Base-by-base conservation (phyloP, 37 sponge, comb jelly and placozoan species). In the Tethya wilhelma region DNA sequence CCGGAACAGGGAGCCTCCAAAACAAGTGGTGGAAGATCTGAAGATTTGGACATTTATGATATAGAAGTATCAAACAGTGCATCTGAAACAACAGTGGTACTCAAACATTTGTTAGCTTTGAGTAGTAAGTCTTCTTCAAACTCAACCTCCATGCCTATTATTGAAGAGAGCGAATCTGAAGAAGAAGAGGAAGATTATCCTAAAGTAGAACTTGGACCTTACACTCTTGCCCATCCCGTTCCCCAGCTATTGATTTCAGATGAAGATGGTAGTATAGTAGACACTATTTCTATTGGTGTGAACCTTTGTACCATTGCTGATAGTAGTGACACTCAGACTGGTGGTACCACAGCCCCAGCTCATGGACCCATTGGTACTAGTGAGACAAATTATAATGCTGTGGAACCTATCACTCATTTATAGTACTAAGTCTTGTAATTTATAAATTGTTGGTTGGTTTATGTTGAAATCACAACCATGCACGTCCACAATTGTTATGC, bases 51-150 rank as follows among this genome's bases (percentile, higher is more conserved):
- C 6, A 59, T 59, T 5, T 59, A 30, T 44, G 71, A 41, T 38
- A 44, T 71, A 7, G 71, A 71, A 44, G 71, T 71, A 2, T 44
- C 45, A 19, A 71, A 22, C 71, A 71, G 25, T 28, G 28, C 25
- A 2, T n/a, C 71, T 19, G 71, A 71, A 5, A 71, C 71, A 6
- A 71, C 71, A 29, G 71, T 71, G 5, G 25, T 71, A 22, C 46
- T 71, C 30, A 71, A 71, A 28, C 45, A 71, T 49, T 25, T 71
- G 25, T 25, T 71, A 22, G 45, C 71, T 43, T 9, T 5, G 4
- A n/a, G 33, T 41, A 46, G 71, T 39, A 41, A 44, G 23, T 36
- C 71, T 43, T 70, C 71, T 6, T 43, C 29, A 2, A 44, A 12
- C 2, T 19, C 9, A 4, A 11, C 46, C 7, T n/a, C 6, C 26